Conservation (phyloP, 2,797 vertebrate species). For the Pelodytes ibericus region DNA sequence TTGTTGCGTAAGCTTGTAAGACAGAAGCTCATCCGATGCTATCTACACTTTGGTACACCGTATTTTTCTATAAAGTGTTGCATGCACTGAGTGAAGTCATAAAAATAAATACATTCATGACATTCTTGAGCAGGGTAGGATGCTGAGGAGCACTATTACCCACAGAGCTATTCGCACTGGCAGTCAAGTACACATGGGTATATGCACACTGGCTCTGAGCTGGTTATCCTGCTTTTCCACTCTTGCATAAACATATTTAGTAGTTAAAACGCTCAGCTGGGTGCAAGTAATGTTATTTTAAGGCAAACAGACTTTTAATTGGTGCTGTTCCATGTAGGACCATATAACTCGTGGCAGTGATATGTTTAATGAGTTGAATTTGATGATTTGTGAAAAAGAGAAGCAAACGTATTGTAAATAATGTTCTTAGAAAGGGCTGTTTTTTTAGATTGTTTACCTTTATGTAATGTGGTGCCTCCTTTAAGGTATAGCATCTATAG, state of each 20-base stretch:
- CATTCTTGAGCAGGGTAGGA: background rate
- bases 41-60: too few relatives aligned
- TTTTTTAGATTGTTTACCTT: too few relatives aligned
- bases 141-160: background rate
- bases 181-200: background rate
- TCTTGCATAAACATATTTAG: constrained; percentile 39
- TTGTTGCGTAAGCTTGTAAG: too few relatives aligned
- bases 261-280: constrained; percentile 26
- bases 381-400: constrained; percentile 7
- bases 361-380: constrained; percentile 38
- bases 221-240: constrained; percentile 23
- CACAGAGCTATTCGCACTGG: background rate
- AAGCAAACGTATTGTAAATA: constrained; percentile 1
- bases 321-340: constrained; percentile 13
- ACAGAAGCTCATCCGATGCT: too few relatives aligned
- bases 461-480: too few relatives aligned
- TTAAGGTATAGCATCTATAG: too few relatives aligned
- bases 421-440: background rate
- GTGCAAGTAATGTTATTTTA: constrained; percentile 33
- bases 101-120: background rate
- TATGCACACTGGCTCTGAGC: background rate
- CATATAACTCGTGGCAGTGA: constrained; percentile 17
- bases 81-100: background rate
- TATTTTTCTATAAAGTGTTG: background rate
- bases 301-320: constrained; percentile 37